These are phyloP conservation scores for Schlechtendalia chinensis DNA, from an alignment of 1,140 invertebrate genomes.

Conservation along the genomic window DNA sequence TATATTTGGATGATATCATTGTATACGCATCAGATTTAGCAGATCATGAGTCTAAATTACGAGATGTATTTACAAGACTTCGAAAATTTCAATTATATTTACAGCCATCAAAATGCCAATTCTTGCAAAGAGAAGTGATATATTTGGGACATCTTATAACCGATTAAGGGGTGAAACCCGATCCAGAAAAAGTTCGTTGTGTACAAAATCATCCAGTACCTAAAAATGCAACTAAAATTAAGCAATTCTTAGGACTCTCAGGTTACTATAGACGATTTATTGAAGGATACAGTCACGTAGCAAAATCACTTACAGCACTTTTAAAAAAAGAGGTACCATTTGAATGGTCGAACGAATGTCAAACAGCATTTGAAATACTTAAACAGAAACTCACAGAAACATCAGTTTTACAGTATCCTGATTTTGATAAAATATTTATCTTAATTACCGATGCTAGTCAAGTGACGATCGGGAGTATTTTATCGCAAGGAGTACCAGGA, in stretches of 20 bases:
- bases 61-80: neutral
- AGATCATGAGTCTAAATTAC: too few species aligned
- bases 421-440: conserved; percentile 55
- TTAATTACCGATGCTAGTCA: conserved; percentile 53
- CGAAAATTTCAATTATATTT: neutral
- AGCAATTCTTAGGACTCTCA: neutral
- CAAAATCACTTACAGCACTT: neutral
- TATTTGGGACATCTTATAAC: conserved; percentile 58
- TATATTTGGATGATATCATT: too few species aligned
- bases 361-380: neutral
- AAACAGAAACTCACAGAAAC: neutral
- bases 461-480: conserved; percentile 44
- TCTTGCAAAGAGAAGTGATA: conserved; percentile 54
- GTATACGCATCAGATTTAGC: too few species aligned
- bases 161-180: conserved; percentile 56
- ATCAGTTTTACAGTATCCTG: conserved; percentile 55
- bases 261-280: conserved; percentile 17
- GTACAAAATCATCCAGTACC: neutral
- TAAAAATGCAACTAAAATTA: conserved; percentile 55
- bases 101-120: conserved; percentile 7
- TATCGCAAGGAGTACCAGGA: conserved; percentile 47
- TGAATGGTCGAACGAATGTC: neutral
- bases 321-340: neutral
- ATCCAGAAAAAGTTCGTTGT: conserved; percentile 55
- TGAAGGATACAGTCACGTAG: neutral